A percentile compares a stretch with the other conserved stretches of the same genome.
Conservation (phyloP, 1,140 invertebrate genomes). For the Halictus rubicundus region DNA sequence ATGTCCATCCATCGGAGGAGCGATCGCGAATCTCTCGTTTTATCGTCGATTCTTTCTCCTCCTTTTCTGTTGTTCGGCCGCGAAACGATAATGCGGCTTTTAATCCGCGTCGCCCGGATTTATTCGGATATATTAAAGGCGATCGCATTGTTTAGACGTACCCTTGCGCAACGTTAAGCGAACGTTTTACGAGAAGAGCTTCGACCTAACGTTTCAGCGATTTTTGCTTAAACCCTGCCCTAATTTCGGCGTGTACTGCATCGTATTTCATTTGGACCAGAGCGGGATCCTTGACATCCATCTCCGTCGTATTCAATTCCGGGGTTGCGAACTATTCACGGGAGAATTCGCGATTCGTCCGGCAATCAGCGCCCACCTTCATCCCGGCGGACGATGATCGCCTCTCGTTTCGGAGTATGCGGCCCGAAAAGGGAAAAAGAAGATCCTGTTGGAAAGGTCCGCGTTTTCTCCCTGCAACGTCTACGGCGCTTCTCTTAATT, state of each 20-base stretch:
- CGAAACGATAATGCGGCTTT: conserved; percentile 33
- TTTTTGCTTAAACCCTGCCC: background rate
- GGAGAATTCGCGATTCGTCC: background rate
- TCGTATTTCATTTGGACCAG: too few species aligned
- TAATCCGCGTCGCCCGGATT: conserved; percentile 30
- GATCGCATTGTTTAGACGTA: too few species aligned
- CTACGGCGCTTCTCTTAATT: conserved; percentile 45
- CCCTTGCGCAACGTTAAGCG: too few species aligned
- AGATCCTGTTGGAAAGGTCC: background rate
- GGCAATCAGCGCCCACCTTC: conserved; percentile 21
- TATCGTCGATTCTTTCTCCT: conserved; percentile 41
- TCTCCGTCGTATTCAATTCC: too few species aligned
- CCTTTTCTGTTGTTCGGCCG: background rate
- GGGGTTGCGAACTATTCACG: too few species aligned
- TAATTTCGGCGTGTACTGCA: background rate
- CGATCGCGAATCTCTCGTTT: conserved; percentile 58
- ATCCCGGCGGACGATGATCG: background rate
- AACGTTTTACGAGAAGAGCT: too few species aligned
- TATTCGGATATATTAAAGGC: too few species aligned
- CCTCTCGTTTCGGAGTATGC: background rate
- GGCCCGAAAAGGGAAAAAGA: background rate
- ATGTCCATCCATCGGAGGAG: conserved; percentile 43
- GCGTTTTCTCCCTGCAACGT: conserved; percentile 1
- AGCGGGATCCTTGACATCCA: too few species aligned
- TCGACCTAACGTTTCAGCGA: too few species aligned